phyloP scores from a whole-genome alignment of 1,140 invertebrate genomes.

The Drosophila guanche region DNA sequence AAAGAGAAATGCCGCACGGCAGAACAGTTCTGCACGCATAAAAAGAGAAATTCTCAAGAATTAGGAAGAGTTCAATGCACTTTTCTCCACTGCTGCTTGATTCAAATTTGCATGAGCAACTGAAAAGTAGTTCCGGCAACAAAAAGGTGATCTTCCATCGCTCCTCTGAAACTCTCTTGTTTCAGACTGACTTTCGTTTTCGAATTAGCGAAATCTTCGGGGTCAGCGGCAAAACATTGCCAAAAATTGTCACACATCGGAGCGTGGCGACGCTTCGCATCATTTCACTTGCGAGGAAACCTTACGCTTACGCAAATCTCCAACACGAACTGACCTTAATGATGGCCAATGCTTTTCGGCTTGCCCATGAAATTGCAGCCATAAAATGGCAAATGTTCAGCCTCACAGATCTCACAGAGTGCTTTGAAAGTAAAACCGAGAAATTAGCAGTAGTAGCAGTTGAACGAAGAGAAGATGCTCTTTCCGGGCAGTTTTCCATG shows the following conservation, averaged over 20 bases:
- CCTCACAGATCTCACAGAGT: slow-evolving; percentile 8
- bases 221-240: slow-evolving; percentile 27
- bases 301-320: slow-evolving; percentile 67
- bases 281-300: slow-evolving; percentile 46
- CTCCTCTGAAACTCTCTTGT: neutral
- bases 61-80: slow-evolving; percentile 7
- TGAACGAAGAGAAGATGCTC: too few species aligned
- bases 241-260: slow-evolving; percentile 58
- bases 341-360: slow-evolving; percentile 73
- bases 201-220: slow-evolving; percentile 57
- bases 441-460: neutral
- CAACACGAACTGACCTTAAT: slow-evolving; percentile 70
- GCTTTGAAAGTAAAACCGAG: slow-evolving; percentile 69
- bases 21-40: slow-evolving; percentile 31
- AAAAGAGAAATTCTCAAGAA: slow-evolving; percentile 59
- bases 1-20: slow-evolving; percentile 32
- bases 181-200: slow-evolving; percentile 58
- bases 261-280: slow-evolving; percentile 9
- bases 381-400: slow-evolving; percentile 48
- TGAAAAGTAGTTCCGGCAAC: slow-evolving; percentile 55
- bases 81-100: slow-evolving; percentile 17
- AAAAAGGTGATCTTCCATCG: slow-evolving; percentile 21
- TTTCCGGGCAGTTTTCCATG: too few species aligned
- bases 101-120: slow-evolving; percentile 61
- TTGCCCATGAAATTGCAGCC: slow-evolving; percentile 61